Percentiles rank a stretch among this genome's conserved stretches.
Evolutionary conservation across 1,140 invertebrate genomes (phyloP).

Genomic region (Tetramorium alpestre): DNA sequence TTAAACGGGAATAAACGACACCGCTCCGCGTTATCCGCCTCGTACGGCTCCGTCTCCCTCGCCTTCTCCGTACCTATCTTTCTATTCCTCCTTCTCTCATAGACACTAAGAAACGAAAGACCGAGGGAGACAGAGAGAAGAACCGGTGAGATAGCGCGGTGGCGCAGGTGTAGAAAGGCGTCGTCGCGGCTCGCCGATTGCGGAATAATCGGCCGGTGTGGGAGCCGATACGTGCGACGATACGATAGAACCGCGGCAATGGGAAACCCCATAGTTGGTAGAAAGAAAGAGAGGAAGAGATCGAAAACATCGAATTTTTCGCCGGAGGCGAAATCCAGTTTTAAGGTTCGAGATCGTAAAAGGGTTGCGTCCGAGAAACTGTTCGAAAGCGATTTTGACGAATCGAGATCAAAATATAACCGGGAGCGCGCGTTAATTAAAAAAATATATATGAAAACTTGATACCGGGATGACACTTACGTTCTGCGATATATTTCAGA

Average conservation of each 20-base stretch:
- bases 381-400: not conserved
- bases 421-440: not conserved
- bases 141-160: slow-evolving; percentile 65
- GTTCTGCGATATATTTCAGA: not conserved
- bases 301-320: slow-evolving; percentile 57
- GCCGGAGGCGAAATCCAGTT: slow-evolving; percentile 17
- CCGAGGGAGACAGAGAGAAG: slow-evolving; percentile 66
- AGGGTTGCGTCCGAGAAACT: slow-evolving; percentile 16
- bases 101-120: slow-evolving; percentile 24
- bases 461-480: not conserved
- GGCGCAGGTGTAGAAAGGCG: slow-evolving; percentile 77
- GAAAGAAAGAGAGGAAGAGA: not conserved
- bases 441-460: slow-evolving; percentile 3
- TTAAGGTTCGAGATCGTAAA: slow-evolving; percentile 33
- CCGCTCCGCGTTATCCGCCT: slow-evolving; percentile 66
- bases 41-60: slow-evolving; percentile 51
- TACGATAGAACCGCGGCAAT: slow-evolving; percentile 64
- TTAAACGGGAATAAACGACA: slow-evolving; percentile 82
- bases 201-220: slow-evolving; percentile 73
- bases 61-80: not conserved
- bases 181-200: slow-evolving; percentile 72
- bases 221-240: slow-evolving; percentile 69
- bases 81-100: slow-evolving; percentile 9
- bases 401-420: not conserved
- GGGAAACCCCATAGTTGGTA: slow-evolving; percentile 44